Conservation (phyloP, 2,113 vertebrate genomes). For the Thermophis baileyi region DNA sequence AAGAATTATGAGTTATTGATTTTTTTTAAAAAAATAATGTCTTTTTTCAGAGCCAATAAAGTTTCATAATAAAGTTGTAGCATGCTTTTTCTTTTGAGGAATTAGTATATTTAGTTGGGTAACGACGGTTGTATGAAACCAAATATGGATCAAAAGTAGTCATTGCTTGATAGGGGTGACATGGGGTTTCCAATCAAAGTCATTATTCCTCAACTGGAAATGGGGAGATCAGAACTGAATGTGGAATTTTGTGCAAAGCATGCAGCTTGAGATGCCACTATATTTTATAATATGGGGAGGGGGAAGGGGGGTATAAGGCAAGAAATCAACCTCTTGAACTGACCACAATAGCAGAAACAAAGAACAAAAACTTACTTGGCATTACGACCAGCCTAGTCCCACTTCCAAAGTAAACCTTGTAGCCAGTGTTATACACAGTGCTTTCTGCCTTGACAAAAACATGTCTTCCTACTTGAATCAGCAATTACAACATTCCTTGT, state of each 20-base stretch:
- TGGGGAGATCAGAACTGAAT: background rate
- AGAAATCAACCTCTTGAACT: background rate
- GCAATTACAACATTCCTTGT: background rate
- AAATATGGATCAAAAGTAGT: background rate
- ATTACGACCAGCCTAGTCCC: background rate
- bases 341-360: background rate
- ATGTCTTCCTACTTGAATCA: background rate
- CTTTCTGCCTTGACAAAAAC: background rate
- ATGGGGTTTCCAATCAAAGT: background rate
- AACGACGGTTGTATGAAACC: background rate
- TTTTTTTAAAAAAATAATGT: no score
- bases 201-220: background rate
- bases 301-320: background rate
- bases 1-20: background rate
- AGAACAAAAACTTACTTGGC: background rate
- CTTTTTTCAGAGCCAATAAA: background rate
- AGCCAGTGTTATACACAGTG: background rate
- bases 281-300: background rate
- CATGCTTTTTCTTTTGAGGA: background rate
- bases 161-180: background rate
- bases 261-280: background rate
- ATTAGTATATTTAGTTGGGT: background rate
- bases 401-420: background rate
- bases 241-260: background rate
- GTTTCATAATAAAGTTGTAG: background rate